Percentiles rank a stretch among this genome's conserved stretches.
Conservation (phyloP, 2,797 vertebrate genomes). For the Erpetoichthys calabaricus region DNA sequence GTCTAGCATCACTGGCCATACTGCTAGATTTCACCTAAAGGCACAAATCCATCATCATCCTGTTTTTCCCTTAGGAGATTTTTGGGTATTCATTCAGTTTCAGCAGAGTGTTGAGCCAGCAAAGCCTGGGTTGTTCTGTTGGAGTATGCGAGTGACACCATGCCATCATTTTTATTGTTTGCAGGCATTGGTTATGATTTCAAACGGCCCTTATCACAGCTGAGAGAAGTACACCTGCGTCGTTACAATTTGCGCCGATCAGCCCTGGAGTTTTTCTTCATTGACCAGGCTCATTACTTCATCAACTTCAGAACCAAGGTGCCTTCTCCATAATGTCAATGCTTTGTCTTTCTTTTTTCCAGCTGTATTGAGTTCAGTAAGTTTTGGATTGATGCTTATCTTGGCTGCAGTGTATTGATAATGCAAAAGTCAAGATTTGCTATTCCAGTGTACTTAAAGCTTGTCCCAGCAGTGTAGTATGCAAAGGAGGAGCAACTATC, state of each 20-base stretch:
- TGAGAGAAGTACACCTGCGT: constrained; percentile 84
- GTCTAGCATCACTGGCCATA: too few species aligned
- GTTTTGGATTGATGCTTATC: neutral
- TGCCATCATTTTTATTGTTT: neutral
- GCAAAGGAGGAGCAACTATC: too few species aligned
- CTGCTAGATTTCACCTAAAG: too few species aligned
- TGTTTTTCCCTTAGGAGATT: too few species aligned
- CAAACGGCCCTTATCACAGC: constrained; percentile 78
- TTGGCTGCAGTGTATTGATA: too few species aligned
- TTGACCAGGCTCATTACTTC: constrained; percentile 92
- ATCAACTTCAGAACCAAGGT: constrained; percentile 90
- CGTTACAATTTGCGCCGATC: constrained; percentile 93
- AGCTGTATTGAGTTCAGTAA: neutral
- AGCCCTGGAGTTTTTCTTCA: constrained; percentile 90
- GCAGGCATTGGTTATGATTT: constrained; percentile 86
- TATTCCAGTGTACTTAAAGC: too few species aligned
- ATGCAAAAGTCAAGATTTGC: too few species aligned
- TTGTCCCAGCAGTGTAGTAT: too few species aligned
- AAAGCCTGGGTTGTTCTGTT: neutral
- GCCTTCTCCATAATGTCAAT: neutral
- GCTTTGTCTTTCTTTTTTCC: neutral
- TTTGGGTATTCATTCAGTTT: too few species aligned
- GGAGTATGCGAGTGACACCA: too few species aligned
- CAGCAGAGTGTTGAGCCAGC: neutral
- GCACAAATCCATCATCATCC: too few species aligned